A percentile compares a stretch with the other conserved stretches of the same genome.
Evolutionary conservation across 2,888 invertebrate genomes (phyloP).

Genomic region (Eulithis testata): DNA sequence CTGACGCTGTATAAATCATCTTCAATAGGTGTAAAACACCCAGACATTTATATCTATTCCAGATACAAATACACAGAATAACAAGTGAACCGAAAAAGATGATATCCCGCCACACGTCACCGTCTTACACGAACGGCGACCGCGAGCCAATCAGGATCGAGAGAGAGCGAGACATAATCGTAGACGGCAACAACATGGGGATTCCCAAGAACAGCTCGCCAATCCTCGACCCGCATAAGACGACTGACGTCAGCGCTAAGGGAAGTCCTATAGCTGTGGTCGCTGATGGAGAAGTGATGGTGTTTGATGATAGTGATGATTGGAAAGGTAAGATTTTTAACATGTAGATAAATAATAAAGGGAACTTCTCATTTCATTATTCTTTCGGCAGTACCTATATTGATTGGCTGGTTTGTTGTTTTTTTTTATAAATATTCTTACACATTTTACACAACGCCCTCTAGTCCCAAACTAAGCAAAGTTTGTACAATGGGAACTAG

Average conservation of each 20-base stretch:
- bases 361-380: too few relatives aligned
- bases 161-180: slow-evolving; percentile 32
- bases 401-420: too few relatives aligned
- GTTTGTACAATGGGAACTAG: too few relatives aligned
- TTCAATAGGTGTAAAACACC: too few relatives aligned
- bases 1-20: too few relatives aligned
- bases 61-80: slow-evolving; percentile 79
- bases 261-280: slow-evolving; percentile 86
- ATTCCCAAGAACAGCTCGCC: slow-evolving; percentile 80
- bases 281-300: slow-evolving; percentile 91
- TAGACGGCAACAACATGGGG: slow-evolving; percentile 61
- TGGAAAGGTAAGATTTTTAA: slow-evolving; percentile 85
- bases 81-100: slow-evolving; percentile 78
- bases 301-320: slow-evolving; percentile 94
- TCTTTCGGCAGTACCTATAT: too few relatives aligned
- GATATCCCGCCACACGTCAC: slow-evolving; percentile 80
- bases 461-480: too few relatives aligned
- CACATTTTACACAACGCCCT: too few relatives aligned
- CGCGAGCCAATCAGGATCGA: slow-evolving; percentile 58
- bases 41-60: slow-evolving; percentile 31
- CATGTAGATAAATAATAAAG: too few relatives aligned
- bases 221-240: slow-evolving; percentile 77
- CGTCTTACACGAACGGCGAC: slow-evolving; percentile 77
- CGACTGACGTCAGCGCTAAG: slow-evolving; percentile 72
- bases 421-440: too few relatives aligned